Percentiles rank a stretch among this genome's conserved stretches.
These are phyloP conservation scores for Arenaria interpres DNA, from an alignment of 2,113 vertebrate genomes.

Conservation along the genomic window DNA sequence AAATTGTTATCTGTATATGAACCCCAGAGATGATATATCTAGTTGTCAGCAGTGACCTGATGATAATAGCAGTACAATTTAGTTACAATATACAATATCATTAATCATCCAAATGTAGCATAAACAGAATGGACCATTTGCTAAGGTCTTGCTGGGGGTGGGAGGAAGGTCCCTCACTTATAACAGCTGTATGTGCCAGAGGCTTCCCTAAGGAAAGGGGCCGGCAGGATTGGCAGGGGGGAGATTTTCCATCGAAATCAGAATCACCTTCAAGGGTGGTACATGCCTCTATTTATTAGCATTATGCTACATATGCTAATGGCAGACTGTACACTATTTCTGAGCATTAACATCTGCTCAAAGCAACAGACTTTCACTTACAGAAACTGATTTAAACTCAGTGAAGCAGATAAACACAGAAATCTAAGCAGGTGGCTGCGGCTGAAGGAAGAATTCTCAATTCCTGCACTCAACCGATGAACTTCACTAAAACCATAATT, in stretches of 20 bases:
- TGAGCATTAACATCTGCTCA: conserved; percentile 84
- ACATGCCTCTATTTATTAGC: conserved; percentile 78
- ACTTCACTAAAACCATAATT: conserved; percentile 79
- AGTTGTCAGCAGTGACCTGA: conserved; percentile 83
- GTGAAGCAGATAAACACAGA: conserved; percentile 86
- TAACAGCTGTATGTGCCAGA: not conserved
- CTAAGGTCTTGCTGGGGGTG: conserved; percentile 18
- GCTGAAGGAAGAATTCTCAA: conserved; percentile 76
- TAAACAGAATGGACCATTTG: conserved; percentile 65
- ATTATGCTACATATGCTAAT: conserved; percentile 84
- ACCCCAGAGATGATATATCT: conserved; percentile 80
- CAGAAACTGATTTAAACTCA: conserved; percentile 85
- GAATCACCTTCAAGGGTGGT: conserved; percentile 61
- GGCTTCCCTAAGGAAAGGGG: not conserved
- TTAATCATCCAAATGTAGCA: conserved; percentile 77
- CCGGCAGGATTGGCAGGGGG: not conserved
- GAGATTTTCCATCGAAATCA: not conserved
- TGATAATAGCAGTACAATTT: conserved; percentile 83
- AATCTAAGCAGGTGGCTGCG: conserved; percentile 83
- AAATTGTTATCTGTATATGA: conserved; percentile 81
- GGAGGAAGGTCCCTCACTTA: conserved; percentile 22
- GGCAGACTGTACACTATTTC: conserved; percentile 81
- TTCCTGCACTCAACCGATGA: conserved; percentile 76
- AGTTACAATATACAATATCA: conserved; percentile 77
- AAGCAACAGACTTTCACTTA: conserved; percentile 83